Evolutionary conservation across 2,888 invertebrate species (phyloP), one percentile per base, ranked within the genome.

Genomic region (Ochropleura leucogaster): DNA sequence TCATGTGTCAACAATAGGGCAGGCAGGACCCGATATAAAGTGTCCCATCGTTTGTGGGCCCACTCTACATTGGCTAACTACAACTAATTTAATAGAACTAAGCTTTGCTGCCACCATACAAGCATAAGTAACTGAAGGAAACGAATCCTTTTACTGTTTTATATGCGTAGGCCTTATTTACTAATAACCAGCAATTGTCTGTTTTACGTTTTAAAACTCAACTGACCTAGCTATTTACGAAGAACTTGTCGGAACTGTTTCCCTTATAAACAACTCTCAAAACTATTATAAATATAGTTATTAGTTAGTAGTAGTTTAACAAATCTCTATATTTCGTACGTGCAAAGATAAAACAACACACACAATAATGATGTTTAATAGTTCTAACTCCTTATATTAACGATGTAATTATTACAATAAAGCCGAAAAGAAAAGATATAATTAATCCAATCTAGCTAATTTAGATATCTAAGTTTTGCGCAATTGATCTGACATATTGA

Each of bases 401-500:
- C 20, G 14, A 7, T n/a, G 16, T 51, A 68, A 47, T 40, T 62
- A 67, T 69, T 30, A 71, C 47, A 57, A n/a, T 49, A 57, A 49
- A 63, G 10, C 14, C 9, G 46, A 46, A 46, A 57, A 53, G 18
- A 59, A 72, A 46, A 64, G 46, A 69, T 8, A 30, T 53, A 70
- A 68, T 59, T 53, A 68, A 59, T 62, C 9, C 18, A 76, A 51
- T 72, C 47, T 47, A 63, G 20, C 9, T 20, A 42, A 71, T 60
- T 68, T 40, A 68, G 57, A 55, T 59, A 57, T 66, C 47, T 30
- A 46, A 46, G 49, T 63, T 72, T 85, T 78, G 40, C 53, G 70
- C 57, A 82, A 74, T 69, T 51, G 59, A 60, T 44, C 53, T 73
- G 75, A 71, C 40, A 68, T 71, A 59, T 71, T 57, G 18, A 68